Evolutionary conservation across 2,113 vertebrate genomes (phyloP).

Genomic region (Heterotis niloticus): DNA sequence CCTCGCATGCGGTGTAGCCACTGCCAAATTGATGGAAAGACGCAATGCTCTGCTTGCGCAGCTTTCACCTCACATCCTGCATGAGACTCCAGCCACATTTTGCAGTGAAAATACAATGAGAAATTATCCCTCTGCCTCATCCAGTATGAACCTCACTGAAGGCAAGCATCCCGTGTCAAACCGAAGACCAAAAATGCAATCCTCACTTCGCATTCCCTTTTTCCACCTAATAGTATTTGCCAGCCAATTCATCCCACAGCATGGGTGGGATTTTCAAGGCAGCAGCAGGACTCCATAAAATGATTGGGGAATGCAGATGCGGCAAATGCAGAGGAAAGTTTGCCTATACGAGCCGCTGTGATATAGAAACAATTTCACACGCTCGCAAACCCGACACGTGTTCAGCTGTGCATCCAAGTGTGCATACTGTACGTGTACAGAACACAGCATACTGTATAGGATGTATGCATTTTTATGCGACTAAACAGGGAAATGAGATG

Average conservation of each 20-base stretch:
- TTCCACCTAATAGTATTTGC: neutral
- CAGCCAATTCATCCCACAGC: neutral
- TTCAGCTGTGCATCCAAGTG: neutral
- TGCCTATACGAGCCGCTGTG: neutral
- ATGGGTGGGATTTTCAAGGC: conserved; percentile 4
- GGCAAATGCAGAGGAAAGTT: neutral
- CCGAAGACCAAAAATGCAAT: neutral
- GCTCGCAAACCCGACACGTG: neutral
- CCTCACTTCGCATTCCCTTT: neutral
- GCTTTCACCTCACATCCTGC: neutral
- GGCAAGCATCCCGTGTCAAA: neutral
- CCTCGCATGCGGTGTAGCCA: neutral
- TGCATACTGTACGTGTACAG: neutral
- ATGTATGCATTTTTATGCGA: neutral
- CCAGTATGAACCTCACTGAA: neutral
- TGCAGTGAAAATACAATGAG: neutral
- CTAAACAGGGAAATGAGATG: neutral
- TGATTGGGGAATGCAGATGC: neutral
- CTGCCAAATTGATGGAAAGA: conserved; percentile 19
- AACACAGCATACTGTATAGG: neutral
- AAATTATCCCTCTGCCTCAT: neutral
- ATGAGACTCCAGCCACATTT: neutral
- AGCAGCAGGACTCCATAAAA: neutral
- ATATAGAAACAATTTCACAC: neutral
- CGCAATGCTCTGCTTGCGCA: neutral